Evolutionary conservation across 2,113 vertebrate species (phyloP), one percentile per base, ranked within the genome.

Genomic region (Vulpes lagopus): DNA sequence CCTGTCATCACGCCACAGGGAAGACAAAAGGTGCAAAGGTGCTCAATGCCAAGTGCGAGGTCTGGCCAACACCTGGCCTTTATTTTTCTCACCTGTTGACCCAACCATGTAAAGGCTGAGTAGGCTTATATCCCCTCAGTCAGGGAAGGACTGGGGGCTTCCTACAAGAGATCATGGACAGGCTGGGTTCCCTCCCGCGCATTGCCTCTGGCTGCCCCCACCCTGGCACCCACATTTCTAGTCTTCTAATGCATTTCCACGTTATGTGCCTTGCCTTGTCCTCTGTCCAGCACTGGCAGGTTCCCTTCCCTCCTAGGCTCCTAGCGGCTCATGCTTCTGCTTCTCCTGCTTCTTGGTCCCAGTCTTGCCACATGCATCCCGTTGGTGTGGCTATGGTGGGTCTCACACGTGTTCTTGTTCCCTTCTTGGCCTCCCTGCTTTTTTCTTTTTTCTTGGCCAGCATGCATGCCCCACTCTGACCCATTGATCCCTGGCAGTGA

Each of bases 401-500:
- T 23, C 53, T 17, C 32, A 32, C 3, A 0, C 1, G 3, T 3
- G 6, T 14, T 43, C 8, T 55, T 4, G 0, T 7, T n/a, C 8
- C 8, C n/a, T 14, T 53, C 15, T 17, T 25, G 2, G 35, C 32
- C 12, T 67, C 32, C 51, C 59, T 0, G 2, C 51, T 53, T 62
- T 20, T 49, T 35, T 27, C 53, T n/a, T 1, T 20, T 49, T 35
- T 27, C 53, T n/a, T 1, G 9, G n/a, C 73, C 53, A 14, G 20
- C 0, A 0, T 23, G 51, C 1, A 0, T 8, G 22, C 22, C 1
- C 51, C 7, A 0, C 2, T 59, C 23, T 1, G 2, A 12, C n/a
- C 94, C 19, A 27, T 14, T 11, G 55, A 12, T 6, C 49, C 23
- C 16, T 8, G 5, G 4, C 71, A 4, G 1, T 60, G 12, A 20